Evolutionary conservation across 2,888 invertebrate species (phyloP).

Genomic region (Pharmacophagus antenor): DNA sequence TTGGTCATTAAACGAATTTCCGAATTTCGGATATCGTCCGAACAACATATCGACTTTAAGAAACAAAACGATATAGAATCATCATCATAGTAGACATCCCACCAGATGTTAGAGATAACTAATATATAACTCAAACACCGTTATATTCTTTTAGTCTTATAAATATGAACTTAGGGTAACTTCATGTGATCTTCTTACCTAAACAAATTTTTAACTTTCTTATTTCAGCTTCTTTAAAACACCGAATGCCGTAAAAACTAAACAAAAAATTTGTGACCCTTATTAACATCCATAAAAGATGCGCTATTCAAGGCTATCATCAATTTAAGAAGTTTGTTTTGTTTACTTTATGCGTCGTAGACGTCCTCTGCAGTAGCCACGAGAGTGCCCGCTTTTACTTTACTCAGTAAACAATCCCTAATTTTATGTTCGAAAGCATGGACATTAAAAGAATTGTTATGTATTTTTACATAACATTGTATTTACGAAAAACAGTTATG

Average conservation of each 20-base stretch:
- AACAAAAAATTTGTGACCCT: slow-evolving; percentile 35
- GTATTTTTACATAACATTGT: too few species aligned
- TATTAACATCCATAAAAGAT: slow-evolving; percentile 36
- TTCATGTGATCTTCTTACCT: not conserved
- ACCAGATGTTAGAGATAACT: not conserved
- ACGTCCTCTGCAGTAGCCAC: slow-evolving; percentile 23
- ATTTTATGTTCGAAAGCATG: slow-evolving; percentile 13
- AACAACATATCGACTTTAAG: too few species aligned
- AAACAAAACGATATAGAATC: too few species aligned
- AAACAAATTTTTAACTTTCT: not conserved
- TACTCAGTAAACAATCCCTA: slow-evolving; percentile 33
- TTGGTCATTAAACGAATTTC: too few species aligned
- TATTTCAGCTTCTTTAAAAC: slow-evolving; percentile 14
- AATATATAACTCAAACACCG: not conserved
- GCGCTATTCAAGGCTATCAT: slow-evolving; percentile 38
- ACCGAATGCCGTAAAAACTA: slow-evolving; percentile 32
- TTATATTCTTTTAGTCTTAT: not conserved
- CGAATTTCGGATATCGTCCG: too few species aligned
- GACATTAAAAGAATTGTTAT: slow-evolving; percentile 6
- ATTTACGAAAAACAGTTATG: too few species aligned
- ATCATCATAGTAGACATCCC: too few species aligned
- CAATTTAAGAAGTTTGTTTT: slow-evolving; percentile 44
- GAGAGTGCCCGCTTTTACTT: slow-evolving; percentile 26
- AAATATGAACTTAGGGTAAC: not conserved
- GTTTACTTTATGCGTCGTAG: slow-evolving; percentile 39